phyloP scores from a whole-genome alignment of 2,888 invertebrate genomes.

The Tuta absoluta region DNA sequence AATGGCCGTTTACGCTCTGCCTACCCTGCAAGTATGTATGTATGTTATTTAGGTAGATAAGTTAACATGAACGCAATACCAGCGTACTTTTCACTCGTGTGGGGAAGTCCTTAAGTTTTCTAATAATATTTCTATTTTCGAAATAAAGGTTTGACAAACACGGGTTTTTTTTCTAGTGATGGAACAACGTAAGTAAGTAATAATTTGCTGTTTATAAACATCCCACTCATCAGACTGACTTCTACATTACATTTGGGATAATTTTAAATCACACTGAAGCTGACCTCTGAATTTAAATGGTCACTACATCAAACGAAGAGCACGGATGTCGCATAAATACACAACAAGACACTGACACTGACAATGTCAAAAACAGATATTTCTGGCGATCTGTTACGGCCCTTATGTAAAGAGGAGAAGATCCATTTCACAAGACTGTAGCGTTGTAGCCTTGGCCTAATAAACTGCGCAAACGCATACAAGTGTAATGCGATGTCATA shows the following conservation, averaged over 20 bases:
- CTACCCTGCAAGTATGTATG: no score
- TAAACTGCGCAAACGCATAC: constrained; percentile 59
- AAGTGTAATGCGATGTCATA: constrained; percentile 50
- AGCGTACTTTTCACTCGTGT: no score
- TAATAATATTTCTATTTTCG: no score
- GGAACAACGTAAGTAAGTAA: no score
- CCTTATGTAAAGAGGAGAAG: constrained; percentile 36
- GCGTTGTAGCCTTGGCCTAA: constrained; percentile 62
- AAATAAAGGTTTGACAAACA: no score
- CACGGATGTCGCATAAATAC: constrained; percentile 33
- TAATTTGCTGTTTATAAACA: neutral
- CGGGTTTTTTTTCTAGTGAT: no score
- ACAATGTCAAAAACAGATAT: constrained; percentile 32
- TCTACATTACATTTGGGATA: constrained; percentile 2
- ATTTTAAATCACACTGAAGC: constrained; percentile 29
- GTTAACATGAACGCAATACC: no score
- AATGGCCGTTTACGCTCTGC: no score
- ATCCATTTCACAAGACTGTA: constrained; percentile 28
- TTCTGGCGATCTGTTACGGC: constrained; percentile 35
- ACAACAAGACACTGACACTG: constrained; percentile 31
- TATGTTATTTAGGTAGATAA: no score
- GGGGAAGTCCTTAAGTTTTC: no score
- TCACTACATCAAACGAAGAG: constrained; percentile 33
- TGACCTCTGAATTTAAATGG: constrained; percentile 32
- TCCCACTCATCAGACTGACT: neutral